Base-by-base conservation (phyloP, 1,140 invertebrate genomes). In the Lucilia sericata region DNA sequence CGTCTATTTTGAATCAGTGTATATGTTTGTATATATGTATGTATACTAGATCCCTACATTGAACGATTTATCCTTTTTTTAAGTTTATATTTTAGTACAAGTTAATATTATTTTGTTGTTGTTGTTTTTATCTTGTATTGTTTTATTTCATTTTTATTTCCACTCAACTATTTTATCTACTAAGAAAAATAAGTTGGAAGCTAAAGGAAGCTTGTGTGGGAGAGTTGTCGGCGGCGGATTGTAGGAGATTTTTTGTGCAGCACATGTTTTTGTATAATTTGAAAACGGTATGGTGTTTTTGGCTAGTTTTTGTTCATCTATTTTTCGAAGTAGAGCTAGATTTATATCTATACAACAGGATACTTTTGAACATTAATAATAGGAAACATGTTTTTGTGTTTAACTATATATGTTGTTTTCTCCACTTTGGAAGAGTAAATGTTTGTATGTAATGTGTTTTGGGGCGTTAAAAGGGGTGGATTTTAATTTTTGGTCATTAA, bases 71-170 rank as follows among this genome's bases (percentile, higher is more conserved):
- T 55, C 51, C 51, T 55, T 55, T 55, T 42, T 55, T 55, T 55
- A 55, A 55, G 8, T 55, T 55, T 55, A 55, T 55, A 55, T 70
- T 70, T 70, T 36, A 42, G 75, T 42, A 42, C 14, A n/a, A 9
- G 75, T 78, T 78, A 49, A 42, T 78, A 42, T 17, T 76, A 76
- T 78, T 78, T 55, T 42, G 75, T 78, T 78, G 75, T 78, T 78
- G 12, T 78, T 78, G 30, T 42, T 78, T n/a, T 36, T 78, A 42
- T 36, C 17, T 78, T 34, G 75, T 78, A 49, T 78, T 42, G 34
- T 78, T 49, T 78, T 78, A n/a, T 78, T 55, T 75, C n/a, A 70
- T 70, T 70, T 49, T 78, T 78, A n/a, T 78, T 55, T 75, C n/a
- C 25, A 21, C 21, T 70, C n/a, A 21, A 19, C 51, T 55, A n/a